A percentile compares a stretch with the other conserved stretches of the same genome.
Conservation (phyloP, 2,113 vertebrate genomes). For the Halichoerus grypus region DNA sequence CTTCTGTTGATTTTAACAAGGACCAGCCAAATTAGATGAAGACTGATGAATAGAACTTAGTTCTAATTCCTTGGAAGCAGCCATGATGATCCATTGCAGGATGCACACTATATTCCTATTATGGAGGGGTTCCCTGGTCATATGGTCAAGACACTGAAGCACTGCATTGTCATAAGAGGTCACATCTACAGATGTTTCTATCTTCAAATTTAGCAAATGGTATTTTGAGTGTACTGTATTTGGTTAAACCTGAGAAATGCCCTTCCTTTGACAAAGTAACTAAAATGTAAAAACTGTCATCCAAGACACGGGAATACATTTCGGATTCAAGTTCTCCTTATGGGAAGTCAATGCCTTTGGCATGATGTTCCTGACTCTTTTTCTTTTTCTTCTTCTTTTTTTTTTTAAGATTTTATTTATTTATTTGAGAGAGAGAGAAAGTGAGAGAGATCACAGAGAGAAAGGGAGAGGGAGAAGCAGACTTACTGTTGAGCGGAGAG, state of each 20-base stretch:
- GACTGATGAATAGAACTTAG: not conserved
- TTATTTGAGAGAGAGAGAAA: not conserved
- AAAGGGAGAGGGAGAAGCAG: not conserved
- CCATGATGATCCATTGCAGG: not conserved
- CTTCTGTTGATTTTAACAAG: not conserved
- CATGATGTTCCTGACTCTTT: not conserved
- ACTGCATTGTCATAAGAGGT: not conserved
- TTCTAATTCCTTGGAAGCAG: not conserved
- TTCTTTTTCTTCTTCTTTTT: too few relatives aligned
- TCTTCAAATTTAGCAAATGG: not conserved
- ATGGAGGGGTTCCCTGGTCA: not conserved
- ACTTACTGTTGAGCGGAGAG: not conserved
- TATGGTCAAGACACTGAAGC: not conserved
- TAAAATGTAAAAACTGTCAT: not conserved
- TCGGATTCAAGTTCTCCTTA: not conserved
- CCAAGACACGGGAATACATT: not conserved
- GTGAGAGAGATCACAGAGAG: not conserved
- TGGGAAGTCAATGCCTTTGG: not conserved
- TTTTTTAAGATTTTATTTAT: not conserved
- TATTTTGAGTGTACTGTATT: not conserved
- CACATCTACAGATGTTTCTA: not conserved
- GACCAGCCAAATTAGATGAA: not conserved
- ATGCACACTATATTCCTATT: not conserved
- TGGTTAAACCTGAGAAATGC: not conserved
- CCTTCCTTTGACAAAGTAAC: not conserved